A percentile compares a stretch with the other conserved stretches of the same genome.
Conservation (phyloP, 2,888 invertebrate species). For the Altica lythri region DNA sequence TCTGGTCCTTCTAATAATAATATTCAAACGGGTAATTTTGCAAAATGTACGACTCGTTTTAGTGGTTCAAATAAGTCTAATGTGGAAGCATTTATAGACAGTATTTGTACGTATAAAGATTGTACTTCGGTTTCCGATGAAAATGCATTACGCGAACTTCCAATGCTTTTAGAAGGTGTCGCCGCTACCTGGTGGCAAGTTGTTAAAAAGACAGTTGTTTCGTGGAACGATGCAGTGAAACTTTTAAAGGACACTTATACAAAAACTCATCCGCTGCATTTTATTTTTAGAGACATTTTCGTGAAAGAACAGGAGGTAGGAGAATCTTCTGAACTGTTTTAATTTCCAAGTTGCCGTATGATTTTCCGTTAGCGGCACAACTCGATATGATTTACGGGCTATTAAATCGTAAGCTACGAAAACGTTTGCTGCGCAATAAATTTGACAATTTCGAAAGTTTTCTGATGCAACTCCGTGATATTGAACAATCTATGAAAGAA, state of each 20-base stretch:
- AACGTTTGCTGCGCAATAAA: not conserved
- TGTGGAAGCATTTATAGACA: slow-evolving; percentile 38
- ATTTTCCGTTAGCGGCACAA: not conserved
- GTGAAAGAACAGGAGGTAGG: not conserved
- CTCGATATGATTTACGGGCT: not conserved
- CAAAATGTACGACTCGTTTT: slow-evolving; percentile 30
- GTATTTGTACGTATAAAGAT: slow-evolving; percentile 34
- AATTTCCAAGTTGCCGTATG: not conserved
- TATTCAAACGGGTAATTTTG: slow-evolving; percentile 17
- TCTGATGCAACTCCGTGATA: too few relatives aligned
- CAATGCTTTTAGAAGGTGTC: slow-evolving; percentile 35
- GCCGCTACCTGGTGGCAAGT: slow-evolving; percentile 40
- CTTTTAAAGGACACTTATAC: too few relatives aligned
- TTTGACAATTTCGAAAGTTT: too few relatives aligned
- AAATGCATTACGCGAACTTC: slow-evolving; percentile 35
- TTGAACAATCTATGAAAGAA: too few relatives aligned
- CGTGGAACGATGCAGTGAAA: slow-evolving; percentile 12
- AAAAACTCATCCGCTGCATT: not conserved
- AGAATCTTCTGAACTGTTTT: not conserved
- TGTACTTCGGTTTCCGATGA: slow-evolving; percentile 33
- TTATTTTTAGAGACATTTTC: not conserved
- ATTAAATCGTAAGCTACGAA: not conserved
- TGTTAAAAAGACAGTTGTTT: slow-evolving; percentile 23
- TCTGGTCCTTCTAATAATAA: too few relatives aligned
- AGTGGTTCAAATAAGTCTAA: slow-evolving; percentile 19